Percentiles rank a stretch among this genome's conserved stretches.
Conservation (phyloP, 2,113 vertebrate species). For the Hyaena hyaena region DNA sequence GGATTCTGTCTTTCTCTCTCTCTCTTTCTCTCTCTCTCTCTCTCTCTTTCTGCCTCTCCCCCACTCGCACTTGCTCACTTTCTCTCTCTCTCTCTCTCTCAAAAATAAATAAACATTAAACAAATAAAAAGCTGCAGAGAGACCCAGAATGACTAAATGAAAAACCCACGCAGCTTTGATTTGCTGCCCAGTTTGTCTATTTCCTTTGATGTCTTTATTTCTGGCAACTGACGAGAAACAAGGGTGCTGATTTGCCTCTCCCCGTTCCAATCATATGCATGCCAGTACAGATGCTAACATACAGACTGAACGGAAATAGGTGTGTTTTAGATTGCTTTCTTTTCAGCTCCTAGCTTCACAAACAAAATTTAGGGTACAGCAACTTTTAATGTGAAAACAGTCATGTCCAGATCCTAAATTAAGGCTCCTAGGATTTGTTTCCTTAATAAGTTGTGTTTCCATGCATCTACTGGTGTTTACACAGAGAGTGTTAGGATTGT, state of each 20-base stretch:
- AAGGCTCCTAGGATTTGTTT: neutral
- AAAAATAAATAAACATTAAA: no score
- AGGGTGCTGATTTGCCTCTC: neutral
- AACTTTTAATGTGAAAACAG: neutral
- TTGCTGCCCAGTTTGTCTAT: slow-evolving; percentile 48
- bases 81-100: no score
- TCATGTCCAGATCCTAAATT: neutral
- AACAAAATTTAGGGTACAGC: neutral
- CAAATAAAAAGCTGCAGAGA: neutral
- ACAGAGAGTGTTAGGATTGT: neutral
- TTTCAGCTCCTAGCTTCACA: slow-evolving; percentile 23
- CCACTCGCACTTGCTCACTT: no score
- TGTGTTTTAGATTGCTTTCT: neutral
- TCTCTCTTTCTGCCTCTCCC: no score
- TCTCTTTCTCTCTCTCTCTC: no score
- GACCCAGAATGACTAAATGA: neutral
- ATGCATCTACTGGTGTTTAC: neutral
- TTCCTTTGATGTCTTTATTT: slow-evolving; percentile 60
- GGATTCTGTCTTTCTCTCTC: no score
- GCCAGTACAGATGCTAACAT: neutral
- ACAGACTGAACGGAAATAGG: neutral
- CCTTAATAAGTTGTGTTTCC: neutral
- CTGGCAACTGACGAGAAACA: slow-evolving; percentile 56
- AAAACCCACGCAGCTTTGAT: neutral
- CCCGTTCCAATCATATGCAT: neutral